These are phyloP conservation scores for Microtus ochrogaster DNA, from an alignment of 2,113 vertebrate genomes.

Conservation along the genomic window DNA sequence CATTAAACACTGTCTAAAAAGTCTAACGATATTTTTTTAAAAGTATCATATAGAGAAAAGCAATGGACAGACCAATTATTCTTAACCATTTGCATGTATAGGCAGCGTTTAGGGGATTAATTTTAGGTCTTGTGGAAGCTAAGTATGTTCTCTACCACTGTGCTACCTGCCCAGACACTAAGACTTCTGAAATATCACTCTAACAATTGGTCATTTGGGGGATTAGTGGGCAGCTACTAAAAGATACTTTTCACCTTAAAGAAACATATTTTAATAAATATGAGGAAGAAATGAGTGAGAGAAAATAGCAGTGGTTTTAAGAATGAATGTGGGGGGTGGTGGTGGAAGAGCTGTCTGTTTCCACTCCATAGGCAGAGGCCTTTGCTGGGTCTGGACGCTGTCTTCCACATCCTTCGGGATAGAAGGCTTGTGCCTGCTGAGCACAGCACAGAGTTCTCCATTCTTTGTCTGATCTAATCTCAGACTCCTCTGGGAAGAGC, in stretches of 20 bases:
- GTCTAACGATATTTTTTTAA: neutral
- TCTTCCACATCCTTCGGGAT: neutral
- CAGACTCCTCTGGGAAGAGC: too few relatives aligned
- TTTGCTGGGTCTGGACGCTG: neutral
- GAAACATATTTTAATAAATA: too few relatives aligned
- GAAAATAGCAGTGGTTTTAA: neutral
- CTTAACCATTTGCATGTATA: neutral
- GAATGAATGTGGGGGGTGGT: too few relatives aligned
- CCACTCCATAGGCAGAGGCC: neutral
- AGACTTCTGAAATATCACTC: neutral
- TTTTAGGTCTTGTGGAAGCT: too few relatives aligned
- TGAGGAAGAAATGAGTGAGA: neutral
- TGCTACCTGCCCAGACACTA: neutral
- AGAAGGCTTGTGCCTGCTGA: neutral
- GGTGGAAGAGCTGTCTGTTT: too few relatives aligned
- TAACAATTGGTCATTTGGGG: neutral
- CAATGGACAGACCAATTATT: neutral
- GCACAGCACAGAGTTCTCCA: neutral
- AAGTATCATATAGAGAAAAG: neutral
- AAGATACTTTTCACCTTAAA: too few relatives aligned
- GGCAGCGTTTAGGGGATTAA: too few relatives aligned
- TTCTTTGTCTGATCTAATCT: neutral
- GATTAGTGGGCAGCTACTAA: neutral
- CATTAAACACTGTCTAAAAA: neutral
- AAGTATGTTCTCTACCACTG: neutral